Base-by-base conservation (phyloP, 2,113 vertebrate genomes). In the Antigone vipio region DNA sequence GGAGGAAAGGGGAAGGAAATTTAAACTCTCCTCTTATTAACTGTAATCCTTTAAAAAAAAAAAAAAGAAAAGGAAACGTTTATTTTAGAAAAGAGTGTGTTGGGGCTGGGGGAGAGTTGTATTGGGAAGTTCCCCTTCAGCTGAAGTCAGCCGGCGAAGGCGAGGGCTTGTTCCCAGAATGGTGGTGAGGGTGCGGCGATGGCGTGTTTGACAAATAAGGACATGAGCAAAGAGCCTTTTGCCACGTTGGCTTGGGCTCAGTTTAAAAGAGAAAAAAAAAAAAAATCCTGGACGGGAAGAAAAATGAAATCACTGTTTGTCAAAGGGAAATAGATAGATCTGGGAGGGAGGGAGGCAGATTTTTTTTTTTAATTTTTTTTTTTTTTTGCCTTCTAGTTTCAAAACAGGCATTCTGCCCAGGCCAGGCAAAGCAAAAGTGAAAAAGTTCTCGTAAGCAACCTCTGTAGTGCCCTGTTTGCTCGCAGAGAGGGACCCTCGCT, bases 201-300 rank as follows among this genome's bases (percentile, higher is more conserved):
- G 96, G 97, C 34, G 81, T 97, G 96, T 97, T 95, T 96, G 88
- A 97, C 96, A 96, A 97, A 96, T 94, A 96, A 98, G 96, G 97
- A 96, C 97, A 97, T 97, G 96, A 97, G 97, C 96, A 97, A 96
- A 97, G 96, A 78, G 85, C 81, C 68, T 93, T 90, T 97, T 97
- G 97, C 96, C 97, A 96, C 93, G 84, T 95, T 98, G 96, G 96
- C 96, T 89, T 97, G 82, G 76, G 85, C 97, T 96, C 95, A 88
- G 80, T 90, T 91, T 90, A 89, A 96, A 95, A 95, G 67, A 80
- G 71, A 18, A 15, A 58, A 59, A 75, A 83, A 82, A 55, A 55
- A 94, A 93, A 93, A 85, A 50, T n/a, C 45, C 92, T 97, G 98
- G 95, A 97, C 49, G 9, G 95, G 96, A 96, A 97, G 89, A 88